Conservation (phyloP, 2,888 invertebrate species). For the Dolichomitus sp. region DNA sequence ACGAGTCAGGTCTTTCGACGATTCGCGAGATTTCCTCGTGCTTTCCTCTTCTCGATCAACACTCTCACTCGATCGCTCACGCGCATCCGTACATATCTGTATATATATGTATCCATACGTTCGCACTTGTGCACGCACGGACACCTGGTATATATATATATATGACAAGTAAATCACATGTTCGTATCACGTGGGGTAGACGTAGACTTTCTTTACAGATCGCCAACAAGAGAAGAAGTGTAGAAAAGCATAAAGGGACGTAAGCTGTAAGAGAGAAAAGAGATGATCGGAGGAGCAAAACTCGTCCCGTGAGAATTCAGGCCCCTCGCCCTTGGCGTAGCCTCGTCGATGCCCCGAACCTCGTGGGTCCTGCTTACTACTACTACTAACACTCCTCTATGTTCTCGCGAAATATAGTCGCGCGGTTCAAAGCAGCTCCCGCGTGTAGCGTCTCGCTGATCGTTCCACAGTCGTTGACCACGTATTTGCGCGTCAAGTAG, state of each 20-base stretch:
- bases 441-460: constrained; percentile 68
- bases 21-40: constrained; percentile 25
- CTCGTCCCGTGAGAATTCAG: constrained; percentile 80
- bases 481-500: constrained; percentile 78
- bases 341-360: constrained; percentile 31
- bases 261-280: constrained; percentile 36
- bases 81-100: constrained; percentile 14
- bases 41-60: constrained; percentile 12
- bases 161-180: background rate
- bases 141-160: background rate
- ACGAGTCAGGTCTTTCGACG: constrained; percentile 63
- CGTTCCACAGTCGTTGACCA: constrained; percentile 76
- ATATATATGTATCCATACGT: constrained; percentile 5
- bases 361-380: constrained; percentile 69
- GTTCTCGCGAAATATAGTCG: constrained; percentile 76
- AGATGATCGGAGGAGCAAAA: constrained; percentile 71
- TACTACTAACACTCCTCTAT: constrained; percentile 69
- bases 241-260: background rate
- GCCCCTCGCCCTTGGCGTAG: constrained; percentile 39
- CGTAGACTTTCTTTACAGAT: background rate
- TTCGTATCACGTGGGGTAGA: background rate
- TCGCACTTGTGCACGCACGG: background rate
- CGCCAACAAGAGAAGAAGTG: background rate
- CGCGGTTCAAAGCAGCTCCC: constrained; percentile 74
- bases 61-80: constrained; percentile 16